Evolutionary conservation across 2,797 vertebrate species (phyloP).

Genomic region (Novumbra hubbsi): DNA sequence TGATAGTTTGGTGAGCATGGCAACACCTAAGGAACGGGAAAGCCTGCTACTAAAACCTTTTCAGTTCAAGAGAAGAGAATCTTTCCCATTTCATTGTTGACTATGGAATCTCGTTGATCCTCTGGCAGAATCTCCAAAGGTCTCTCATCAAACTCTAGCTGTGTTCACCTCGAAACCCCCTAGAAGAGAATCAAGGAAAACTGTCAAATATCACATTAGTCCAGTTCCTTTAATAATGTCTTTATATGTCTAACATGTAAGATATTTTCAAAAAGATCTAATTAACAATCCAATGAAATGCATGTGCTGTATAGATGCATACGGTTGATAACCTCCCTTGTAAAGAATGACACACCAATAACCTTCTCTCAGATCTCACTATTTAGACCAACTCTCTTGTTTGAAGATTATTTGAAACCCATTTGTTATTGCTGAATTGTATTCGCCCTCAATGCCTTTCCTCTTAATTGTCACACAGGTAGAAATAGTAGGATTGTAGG

Average conservation of each 20-base stretch:
- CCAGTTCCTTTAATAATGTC: background rate
- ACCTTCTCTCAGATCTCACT: background rate
- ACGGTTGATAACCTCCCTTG: background rate
- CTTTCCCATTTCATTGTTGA: slow-evolving; percentile 16
- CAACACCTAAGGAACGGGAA: slow-evolving; percentile 32
- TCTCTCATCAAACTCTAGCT: background rate
- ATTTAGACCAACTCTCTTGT: background rate
- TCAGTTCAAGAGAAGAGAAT: slow-evolving; percentile 15
- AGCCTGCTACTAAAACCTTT: slow-evolving; percentile 15
- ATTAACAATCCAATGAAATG: background rate
- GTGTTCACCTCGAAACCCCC: background rate
- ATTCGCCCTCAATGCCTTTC: background rate
- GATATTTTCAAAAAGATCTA: background rate
- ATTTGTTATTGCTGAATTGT: background rate
- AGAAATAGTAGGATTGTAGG: too few species aligned
- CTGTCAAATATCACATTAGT: background rate
- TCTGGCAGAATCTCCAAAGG: slow-evolving; percentile 4
- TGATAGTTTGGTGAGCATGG: slow-evolving; percentile 35
- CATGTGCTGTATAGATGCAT: background rate
- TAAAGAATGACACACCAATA: background rate
- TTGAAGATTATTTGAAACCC: slow-evolving; percentile 10
- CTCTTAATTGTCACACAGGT: too few species aligned
- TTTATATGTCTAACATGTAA: background rate
- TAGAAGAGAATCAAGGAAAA: background rate
- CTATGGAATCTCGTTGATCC: slow-evolving; percentile 29